Percentiles rank a stretch among this genome's conserved stretches.
These are phyloP conservation scores for Ferdinandea cuprea DNA, from an alignment of 2,888 invertebrate genomes.

Conservation along the genomic window DNA sequence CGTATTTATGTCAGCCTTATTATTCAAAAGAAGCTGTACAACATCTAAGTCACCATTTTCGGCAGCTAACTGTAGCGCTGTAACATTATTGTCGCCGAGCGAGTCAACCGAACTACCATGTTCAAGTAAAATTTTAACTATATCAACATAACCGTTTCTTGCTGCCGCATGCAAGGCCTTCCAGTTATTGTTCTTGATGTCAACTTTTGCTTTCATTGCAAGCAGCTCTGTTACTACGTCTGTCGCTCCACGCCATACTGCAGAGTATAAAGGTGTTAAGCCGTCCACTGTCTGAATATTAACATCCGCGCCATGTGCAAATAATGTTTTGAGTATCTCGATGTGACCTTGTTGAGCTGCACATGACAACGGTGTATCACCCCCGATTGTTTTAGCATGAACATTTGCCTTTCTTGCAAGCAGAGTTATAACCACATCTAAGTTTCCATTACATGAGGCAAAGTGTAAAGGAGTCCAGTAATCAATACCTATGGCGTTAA, in stretches of 20 bases:
- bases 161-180: not conserved
- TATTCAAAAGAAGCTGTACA: not conserved
- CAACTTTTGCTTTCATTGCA: not conserved
- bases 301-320: not conserved
- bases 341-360: conserved; percentile 1
- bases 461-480: not conserved
- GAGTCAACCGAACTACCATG: not conserved
- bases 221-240: not conserved
- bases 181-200: not conserved
- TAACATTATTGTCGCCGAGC: not conserved
- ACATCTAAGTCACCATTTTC: not conserved
- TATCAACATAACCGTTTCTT: not conserved
- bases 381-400: not conserved
- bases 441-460: not conserved
- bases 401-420: not conserved
- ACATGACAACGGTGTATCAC: not conserved
- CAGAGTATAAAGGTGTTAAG: not conserved
- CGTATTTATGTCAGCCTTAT: not conserved
- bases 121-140: not conserved
- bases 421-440: not conserved
- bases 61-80: not conserved
- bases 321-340: not conserved
- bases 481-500: not conserved
- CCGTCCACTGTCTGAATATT: not conserved
- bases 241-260: not conserved